Evolutionary conservation across 2,888 invertebrate species (phyloP).

Genomic region (Salticus scenicus): DNA sequence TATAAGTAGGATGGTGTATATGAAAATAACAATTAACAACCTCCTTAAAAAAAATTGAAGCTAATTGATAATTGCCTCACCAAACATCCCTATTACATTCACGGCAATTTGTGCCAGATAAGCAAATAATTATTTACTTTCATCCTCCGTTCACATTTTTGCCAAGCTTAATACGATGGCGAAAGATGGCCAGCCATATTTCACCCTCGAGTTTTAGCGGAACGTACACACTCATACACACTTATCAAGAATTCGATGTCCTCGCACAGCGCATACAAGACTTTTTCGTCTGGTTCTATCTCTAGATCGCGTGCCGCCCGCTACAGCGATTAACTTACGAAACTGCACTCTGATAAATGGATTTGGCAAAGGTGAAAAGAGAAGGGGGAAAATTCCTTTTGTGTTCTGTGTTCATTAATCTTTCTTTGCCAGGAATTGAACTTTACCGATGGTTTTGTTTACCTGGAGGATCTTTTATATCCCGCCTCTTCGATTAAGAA

Average conservation of each 20-base stretch:
- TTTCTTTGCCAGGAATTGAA: constrained; percentile 67
- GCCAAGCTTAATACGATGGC: not conserved
- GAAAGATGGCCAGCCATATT: not conserved
- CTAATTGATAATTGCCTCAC: too few species aligned
- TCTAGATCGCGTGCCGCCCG: constrained; percentile 56
- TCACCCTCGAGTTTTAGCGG: not conserved
- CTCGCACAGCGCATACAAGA: not conserved
- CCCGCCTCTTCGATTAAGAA: constrained; percentile 64
- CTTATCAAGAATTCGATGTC: constrained; percentile 11
- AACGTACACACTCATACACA: not conserved
- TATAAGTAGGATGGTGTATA: too few species aligned
- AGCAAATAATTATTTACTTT: constrained; percentile 3
- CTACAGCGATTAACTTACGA: constrained; percentile 61
- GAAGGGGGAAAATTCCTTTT: constrained; percentile 60
- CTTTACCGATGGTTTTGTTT: constrained; percentile 70
- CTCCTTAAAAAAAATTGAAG: too few species aligned
- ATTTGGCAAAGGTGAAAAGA: constrained; percentile 69
- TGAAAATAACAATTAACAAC: too few species aligned
- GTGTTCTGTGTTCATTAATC: constrained; percentile 64
- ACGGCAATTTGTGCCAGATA: not conserved
- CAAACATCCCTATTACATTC: too few species aligned
- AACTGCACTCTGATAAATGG: constrained; percentile 69
- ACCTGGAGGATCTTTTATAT: constrained; percentile 23
- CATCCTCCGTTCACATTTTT: not conserved
- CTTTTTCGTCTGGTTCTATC: constrained; percentile 32